Base-by-base conservation (phyloP, 2,113 vertebrate genomes). In the Grantiella picta region DNA sequence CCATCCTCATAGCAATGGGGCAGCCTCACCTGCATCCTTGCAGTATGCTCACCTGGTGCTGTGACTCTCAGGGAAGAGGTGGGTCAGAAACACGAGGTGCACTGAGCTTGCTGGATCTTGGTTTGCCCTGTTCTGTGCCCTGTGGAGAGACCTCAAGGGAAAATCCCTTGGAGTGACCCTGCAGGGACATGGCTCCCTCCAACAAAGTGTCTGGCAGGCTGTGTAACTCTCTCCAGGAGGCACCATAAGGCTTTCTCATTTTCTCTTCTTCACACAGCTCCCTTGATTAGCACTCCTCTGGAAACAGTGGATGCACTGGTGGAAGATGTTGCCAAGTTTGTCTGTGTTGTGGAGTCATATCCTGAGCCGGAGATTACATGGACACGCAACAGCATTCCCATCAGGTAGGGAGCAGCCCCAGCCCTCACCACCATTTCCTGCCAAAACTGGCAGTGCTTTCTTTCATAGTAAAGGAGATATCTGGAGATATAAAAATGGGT, bases 351-450 rank as follows among this genome's bases (percentile, higher is more conserved):
- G 90, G 98, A 99, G 89, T 99, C 99, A 6, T 97, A 98, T 19
- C 99, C 99, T 10, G 96, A 98, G 47, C 98, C 99, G 0, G 99
- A 99, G 76, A 98, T 99, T 85, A 98, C 98, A 0, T 99, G 99
- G 99, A 99, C 98, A 5, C 99, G 99, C 85, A 99, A 99, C 94
- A 99, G 99, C 97, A 98, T 99, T 88, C 99, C 98, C 60, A 99
- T 99, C 92, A 98, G 98, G 99, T 99, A 96, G 96, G 98, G 89
- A 91, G 15, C 7, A 23, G 20, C 12, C 6, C 20, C 20, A 60
- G 33, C 4, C 28, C 2, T 12, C 60, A 56, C 12, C 29, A 65
- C 6, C 12, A 29, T 16, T 33, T 79, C 12, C 40, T 80, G 27
- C 17, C 36, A 54, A 79, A 94, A 70, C 3, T 1, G 3, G 5